Evolutionary conservation across 2,888 invertebrate genomes (phyloP).

Genomic region (Hydriomena furcata): DNA sequence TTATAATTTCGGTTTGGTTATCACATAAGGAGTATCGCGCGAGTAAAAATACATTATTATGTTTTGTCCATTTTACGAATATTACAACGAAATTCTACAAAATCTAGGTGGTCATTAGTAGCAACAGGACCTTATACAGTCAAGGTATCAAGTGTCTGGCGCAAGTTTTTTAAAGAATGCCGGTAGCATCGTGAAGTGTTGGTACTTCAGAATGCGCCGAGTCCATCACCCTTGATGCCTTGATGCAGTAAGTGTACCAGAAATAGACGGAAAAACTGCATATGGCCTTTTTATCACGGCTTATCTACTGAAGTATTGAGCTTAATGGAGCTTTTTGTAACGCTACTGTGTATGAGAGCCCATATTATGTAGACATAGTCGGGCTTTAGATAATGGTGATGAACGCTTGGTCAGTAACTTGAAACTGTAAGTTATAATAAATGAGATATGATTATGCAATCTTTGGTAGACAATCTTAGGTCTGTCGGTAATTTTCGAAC

Average conservation of each 20-base stretch:
- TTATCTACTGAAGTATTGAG: constrained; percentile 40
- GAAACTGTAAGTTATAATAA: too few relatives aligned
- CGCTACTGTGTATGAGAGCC: constrained; percentile 8
- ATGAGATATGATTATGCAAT: too few relatives aligned
- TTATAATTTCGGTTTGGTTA: too few relatives aligned
- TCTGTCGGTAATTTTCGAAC: too few relatives aligned
- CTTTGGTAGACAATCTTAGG: too few relatives aligned
- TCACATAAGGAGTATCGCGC: too few relatives aligned
- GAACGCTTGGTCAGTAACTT: not conserved
- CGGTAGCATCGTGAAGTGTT: constrained; percentile 47
- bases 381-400: not conserved
- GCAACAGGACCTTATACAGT: constrained; percentile 42
- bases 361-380: too few relatives aligned
- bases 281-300: constrained; percentile 59
- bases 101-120: constrained; percentile 17
- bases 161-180: constrained; percentile 51
- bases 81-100: not conserved
- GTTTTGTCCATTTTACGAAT: not conserved
- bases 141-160: constrained; percentile 56
- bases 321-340: constrained; percentile 47
- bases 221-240: constrained; percentile 55
- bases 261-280: constrained; percentile 75
- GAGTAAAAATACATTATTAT: too few relatives aligned
- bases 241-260: constrained; percentile 42
- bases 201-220: constrained; percentile 57